Evolutionary conservation across 2,797 vertebrate species (phyloP), one percentile per base, ranked within the genome.

Genomic region (Eremophila alpestris): DNA sequence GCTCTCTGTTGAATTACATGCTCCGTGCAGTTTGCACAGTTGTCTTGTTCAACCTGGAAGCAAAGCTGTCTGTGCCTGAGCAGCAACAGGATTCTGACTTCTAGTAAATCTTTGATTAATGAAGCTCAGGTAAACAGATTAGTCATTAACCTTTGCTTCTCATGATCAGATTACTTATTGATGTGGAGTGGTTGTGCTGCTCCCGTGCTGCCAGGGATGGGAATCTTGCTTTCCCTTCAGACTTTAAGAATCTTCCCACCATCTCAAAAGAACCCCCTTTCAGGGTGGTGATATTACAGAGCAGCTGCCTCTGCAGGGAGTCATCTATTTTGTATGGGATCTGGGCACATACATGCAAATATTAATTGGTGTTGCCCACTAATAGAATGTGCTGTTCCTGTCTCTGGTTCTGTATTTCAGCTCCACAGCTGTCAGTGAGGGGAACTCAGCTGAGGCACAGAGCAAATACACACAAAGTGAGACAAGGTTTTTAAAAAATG

Each of bases 131-230:
- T 96, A 96, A 97, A 96, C 95, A 92, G 94, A 96, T 96, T 93
- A 96, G 94, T 94, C 96, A 96, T 97, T 96, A 96, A 97, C 95
- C 96, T 97, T 89, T 96, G 95, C 83, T 96, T 93, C 91, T 94
- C 69, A 34, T 96, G 91, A 87, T 94, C 91, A 96, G 94, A 96
- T 97, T 96, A 94, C 91, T 95, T 96, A 96, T 87, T 95, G 94
- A 91, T 93, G 89, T 38, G 5, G 81, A 95, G 63, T 70, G 70
- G 54, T 59, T 78, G 65, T 68, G 65, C 73, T 71, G 78, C 90
- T 94, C 71, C 68, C n/a, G 10, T 83, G 60, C 81, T 93, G 78
- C 83, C 86, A 55, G 71, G 59, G 68, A 64, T 89, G 83, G 55
- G 71, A 92, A 85, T 81, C 96, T 75, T 51, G 6, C 27, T 55